phyloP scores from a whole-genome alignment of 2,888 invertebrate genomes.

The Tipula helvola region DNA sequence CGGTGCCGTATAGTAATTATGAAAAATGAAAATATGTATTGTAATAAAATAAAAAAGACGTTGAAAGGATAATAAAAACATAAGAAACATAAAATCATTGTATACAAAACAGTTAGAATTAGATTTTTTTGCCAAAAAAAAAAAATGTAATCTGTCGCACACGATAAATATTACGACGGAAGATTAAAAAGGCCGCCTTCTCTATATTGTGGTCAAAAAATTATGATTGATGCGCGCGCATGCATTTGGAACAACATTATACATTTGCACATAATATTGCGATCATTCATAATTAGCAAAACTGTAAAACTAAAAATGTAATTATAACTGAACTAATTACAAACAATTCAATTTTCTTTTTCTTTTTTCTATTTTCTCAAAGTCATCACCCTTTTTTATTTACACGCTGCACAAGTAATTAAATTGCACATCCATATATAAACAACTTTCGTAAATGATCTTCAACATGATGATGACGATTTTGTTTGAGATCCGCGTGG shows the following conservation, averaged over 20 bases:
- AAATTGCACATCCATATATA: neutral
- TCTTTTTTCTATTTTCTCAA: neutral
- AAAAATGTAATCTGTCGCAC: neutral
- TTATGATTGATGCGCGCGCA: neutral
- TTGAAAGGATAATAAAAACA: neutral
- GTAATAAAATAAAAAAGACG: neutral
- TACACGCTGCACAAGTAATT: neutral
- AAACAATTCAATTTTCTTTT: neutral
- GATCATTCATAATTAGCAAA: neutral
- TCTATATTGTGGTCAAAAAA: neutral
- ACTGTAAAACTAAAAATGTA: neutral
- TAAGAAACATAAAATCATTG: neutral
- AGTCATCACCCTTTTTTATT: neutral
- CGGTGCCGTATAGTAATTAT: neutral
- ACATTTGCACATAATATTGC: neutral
- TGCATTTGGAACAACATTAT: neutral
- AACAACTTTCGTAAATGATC: neutral
- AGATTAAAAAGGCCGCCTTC: neutral
- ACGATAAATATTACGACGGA: neutral
- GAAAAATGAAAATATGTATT: neutral
- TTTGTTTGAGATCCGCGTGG: conserved; percentile 1
- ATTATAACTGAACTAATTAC: neutral
- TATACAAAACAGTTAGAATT: neutral
- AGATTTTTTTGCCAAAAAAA: neutral
- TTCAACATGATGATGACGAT: neutral